These are phyloP conservation scores for Orthosia incerta DNA, from an alignment of 2,888 invertebrate species.

Conservation along the genomic window DNA sequence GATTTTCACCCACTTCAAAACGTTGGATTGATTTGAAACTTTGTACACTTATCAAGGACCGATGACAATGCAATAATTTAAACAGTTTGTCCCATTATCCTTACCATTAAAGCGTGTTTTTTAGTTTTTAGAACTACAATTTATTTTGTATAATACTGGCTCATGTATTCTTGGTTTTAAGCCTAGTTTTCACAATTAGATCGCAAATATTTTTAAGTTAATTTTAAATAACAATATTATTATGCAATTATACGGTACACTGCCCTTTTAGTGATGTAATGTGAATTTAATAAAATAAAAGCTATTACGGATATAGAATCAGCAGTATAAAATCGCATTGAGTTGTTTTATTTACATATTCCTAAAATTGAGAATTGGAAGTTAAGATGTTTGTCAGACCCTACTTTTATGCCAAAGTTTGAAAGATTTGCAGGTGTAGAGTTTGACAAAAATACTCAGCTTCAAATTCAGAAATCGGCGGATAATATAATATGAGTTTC, in stretches of 20 bases:
- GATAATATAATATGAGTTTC: too few species aligned
- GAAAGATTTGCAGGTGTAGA: too few species aligned
- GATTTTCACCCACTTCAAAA: too few species aligned
- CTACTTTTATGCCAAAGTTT: too few species aligned
- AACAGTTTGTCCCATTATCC: too few species aligned
- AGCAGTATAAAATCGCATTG: conserved; percentile 4
- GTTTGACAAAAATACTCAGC: too few species aligned
- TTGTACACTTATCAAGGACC: too few species aligned
- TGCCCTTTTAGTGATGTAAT: conserved; percentile 16
- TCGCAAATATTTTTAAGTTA: background rate
- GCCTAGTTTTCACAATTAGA: conserved; percentile 8
- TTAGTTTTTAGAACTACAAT: too few species aligned
- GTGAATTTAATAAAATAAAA: conserved; percentile 21
- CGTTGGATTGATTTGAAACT: too few species aligned
- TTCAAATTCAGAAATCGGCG: too few species aligned
- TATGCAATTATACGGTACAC: conserved; percentile 32
- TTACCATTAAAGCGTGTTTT: too few species aligned
- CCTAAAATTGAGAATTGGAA: background rate
- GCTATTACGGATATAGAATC: conserved; percentile 8
- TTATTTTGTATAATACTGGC: background rate
- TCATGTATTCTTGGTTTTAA: background rate
- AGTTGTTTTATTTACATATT: conserved; percentile 20
- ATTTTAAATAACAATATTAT: background rate
- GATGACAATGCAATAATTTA: too few species aligned
- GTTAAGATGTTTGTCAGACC: background rate